These are phyloP conservation scores for Hedychridium roseum DNA, from an alignment of 2,888 invertebrate genomes.

Conservation along the genomic window DNA sequence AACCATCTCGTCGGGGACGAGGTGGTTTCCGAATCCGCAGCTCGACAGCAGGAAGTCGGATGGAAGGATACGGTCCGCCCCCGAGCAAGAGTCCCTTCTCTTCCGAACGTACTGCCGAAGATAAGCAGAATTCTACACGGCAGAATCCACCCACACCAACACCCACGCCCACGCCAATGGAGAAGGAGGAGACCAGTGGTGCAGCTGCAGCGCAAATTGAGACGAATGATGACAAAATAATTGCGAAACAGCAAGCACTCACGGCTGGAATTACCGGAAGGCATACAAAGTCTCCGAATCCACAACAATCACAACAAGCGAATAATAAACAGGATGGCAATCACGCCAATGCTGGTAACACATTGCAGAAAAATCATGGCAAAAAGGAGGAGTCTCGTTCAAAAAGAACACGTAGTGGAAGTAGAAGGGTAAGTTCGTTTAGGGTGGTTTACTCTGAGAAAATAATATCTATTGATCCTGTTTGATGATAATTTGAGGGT, in stretches of 20 bases:
- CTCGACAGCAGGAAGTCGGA: slow-evolving; percentile 67
- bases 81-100: slow-evolving; percentile 80
- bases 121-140: slow-evolving; percentile 63
- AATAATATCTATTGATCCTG: background rate
- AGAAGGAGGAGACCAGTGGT: slow-evolving; percentile 58
- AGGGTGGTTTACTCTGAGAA: background rate
- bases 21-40: slow-evolving; percentile 65
- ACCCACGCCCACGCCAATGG: slow-evolving; percentile 41
- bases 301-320: slow-evolving; percentile 37
- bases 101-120: slow-evolving; percentile 62
- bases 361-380: slow-evolving; percentile 37
- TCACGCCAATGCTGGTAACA: slow-evolving; percentile 34
- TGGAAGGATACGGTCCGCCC: slow-evolving; percentile 83
- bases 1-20: slow-evolving; percentile 87
- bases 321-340: slow-evolving; percentile 39
- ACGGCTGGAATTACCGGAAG: slow-evolving; percentile 73
- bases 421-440: slow-evolving; percentile 44
- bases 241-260: slow-evolving; percentile 73
- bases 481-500: background rate
- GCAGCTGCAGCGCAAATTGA: slow-evolving; percentile 40
- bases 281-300: slow-evolving; percentile 55
- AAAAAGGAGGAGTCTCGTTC: slow-evolving; percentile 53
- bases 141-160: slow-evolving; percentile 51
- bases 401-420: slow-evolving; percentile 58
- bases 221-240: slow-evolving; percentile 71